A percentile compares a stretch with the other conserved stretches of the same genome.
phyloP scores from a whole-genome alignment of 2,888 invertebrate species.

The Tanypteryx hageni region DNA sequence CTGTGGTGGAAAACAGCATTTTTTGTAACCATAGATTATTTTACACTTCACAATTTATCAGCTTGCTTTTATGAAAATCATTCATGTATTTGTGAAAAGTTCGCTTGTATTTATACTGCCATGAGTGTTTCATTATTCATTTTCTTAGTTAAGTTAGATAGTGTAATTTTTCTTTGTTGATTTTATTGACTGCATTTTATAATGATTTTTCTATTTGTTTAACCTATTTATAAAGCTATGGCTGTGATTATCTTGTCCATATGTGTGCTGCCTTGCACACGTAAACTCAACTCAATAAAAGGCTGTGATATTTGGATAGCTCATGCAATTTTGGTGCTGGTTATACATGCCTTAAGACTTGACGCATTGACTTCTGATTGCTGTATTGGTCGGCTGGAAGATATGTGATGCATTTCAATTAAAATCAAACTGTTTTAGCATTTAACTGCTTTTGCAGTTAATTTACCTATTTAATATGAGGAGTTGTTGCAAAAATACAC shows the following conservation, averaged over 20 bases:
- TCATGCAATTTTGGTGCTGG: slow-evolving; percentile 8
- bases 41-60: not conserved
- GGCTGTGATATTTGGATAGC: not conserved
- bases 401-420: too few relatives aligned
- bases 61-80: not conserved
- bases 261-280: not conserved
- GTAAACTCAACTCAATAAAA: not conserved
- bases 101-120: not conserved
- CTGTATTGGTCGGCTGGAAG: too few relatives aligned
- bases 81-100: not conserved
- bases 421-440: too few relatives aligned
- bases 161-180: not conserved
- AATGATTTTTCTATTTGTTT: not conserved
- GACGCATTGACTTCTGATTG: too few relatives aligned
- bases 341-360: not conserved
- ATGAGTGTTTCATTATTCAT: not conserved
- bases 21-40: not conserved
- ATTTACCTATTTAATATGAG: too few relatives aligned
- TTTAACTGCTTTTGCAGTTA: too few relatives aligned
- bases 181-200: not conserved
- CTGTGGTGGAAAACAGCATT: not conserved
- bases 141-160: not conserved
- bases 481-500: too few relatives aligned
- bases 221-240: not conserved
- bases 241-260: not conserved